Evolutionary conservation across 1,140 invertebrate species (phyloP).

Genomic region (Oryctes rhinoceros): DNA sequence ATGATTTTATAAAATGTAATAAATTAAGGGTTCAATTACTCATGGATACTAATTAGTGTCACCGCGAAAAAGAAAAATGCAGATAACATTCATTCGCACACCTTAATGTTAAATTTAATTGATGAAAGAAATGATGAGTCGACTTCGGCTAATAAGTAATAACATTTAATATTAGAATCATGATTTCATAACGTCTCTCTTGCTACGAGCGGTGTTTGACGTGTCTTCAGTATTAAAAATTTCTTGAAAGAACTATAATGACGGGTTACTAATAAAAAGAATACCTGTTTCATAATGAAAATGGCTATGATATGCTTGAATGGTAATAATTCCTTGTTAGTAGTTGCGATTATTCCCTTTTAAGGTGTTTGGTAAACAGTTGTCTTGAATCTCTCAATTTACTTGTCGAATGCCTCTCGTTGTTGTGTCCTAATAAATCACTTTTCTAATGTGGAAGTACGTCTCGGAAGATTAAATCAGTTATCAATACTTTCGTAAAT

Average conservation of each 20-base stretch:
- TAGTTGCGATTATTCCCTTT: too few relatives aligned
- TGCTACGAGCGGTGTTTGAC: background rate
- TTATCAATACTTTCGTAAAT: too few relatives aligned
- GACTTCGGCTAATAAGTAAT: background rate
- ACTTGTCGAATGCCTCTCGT: too few relatives aligned
- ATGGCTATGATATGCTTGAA: too few relatives aligned
- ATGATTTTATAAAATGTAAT: background rate
- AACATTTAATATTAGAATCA: conserved; percentile 11
- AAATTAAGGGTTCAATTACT: background rate
- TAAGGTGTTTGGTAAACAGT: too few relatives aligned
- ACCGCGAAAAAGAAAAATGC: background rate
- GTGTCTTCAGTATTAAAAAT: background rate
- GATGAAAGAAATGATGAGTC: conserved; percentile 1
- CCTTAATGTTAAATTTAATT: conserved; percentile 16
- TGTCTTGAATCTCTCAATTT: too few relatives aligned
- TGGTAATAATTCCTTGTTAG: too few relatives aligned
- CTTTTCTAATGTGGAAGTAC: too few relatives aligned
- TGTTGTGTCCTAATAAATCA: too few relatives aligned
- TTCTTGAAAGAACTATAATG: background rate
- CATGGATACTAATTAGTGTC: background rate
- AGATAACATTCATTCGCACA: background rate
- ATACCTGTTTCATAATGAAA: too few relatives aligned
- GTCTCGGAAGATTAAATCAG: too few relatives aligned
- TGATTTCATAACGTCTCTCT: background rate
- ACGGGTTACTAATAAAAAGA: background rate